Evolutionary conservation across 2,888 invertebrate species (phyloP), one percentile per base, ranked within the genome.

Genomic region (Azorinus chamasolen): DNA sequence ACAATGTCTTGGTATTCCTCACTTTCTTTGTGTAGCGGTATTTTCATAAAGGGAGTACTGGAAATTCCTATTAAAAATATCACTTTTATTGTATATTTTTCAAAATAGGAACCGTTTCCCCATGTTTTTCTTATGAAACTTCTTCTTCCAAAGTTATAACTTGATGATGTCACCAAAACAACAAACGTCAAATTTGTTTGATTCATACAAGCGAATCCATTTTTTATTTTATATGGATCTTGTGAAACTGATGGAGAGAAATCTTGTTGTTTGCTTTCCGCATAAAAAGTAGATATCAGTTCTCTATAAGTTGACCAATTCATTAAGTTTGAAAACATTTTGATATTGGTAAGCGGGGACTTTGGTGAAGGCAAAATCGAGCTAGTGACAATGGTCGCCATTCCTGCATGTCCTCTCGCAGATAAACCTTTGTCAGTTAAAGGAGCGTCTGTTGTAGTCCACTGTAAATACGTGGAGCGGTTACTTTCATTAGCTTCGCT

Each of bases 31-130:
- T 88, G 85, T 12, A 90, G 78, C 20, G 79, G 58, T 0, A 74
- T 55, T 71, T 88, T 87, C 2, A 81, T 79, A 1, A 77, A 58
- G 8, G 61, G 63, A 53, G 85, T 74, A 24, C 50, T 37, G 8
- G 87, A 70, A 25, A 61, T 41, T 0, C 90, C 89, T 37, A 89
- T 69, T n/a, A 88, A 46, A 55, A 90, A 90, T 20, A 89, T 76
- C 25, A 87, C 80, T 55, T 84, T 74, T 37, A 87, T 71, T n/a
- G 57, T 79, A 6, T 86, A 54, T 16, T 75, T 82, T 14, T 57
- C 73, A 39, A 88, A 82, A 3, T 84, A 51, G 18, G 81, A 72
- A 46, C 69, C 75, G 45, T 86, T 87, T 0, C 86, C 89, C 88
- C 88, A 90, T 0, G 88, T 89, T 59, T 89, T 86, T 12, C 90